These are phyloP conservation scores for Otus sunia DNA, from an alignment of 2,113 vertebrate genomes.

Conservation along the genomic window DNA sequence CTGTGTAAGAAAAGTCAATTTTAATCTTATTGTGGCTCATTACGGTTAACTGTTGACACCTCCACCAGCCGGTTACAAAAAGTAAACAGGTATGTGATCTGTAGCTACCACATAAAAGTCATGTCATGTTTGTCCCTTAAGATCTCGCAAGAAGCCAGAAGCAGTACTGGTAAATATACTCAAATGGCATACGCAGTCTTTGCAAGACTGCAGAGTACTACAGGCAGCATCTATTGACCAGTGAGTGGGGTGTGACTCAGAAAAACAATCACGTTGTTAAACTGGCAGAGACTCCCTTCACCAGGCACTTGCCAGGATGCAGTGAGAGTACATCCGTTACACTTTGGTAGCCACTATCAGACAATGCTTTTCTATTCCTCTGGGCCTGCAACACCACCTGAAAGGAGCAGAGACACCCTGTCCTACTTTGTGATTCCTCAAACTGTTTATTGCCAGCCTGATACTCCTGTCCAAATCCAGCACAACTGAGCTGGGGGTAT, in stretches of 20 bases:
- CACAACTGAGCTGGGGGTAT: background rate
- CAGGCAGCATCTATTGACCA: background rate
- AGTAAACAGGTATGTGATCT: background rate
- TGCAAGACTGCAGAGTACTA: background rate
- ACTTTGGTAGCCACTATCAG: background rate
- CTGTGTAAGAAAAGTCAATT: background rate
- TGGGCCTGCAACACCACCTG: background rate
- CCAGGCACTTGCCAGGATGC: background rate
- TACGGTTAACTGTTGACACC: background rate
- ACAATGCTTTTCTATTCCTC: background rate
- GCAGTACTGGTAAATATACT: background rate
- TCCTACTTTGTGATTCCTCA: background rate
- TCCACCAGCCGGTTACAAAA: background rate
- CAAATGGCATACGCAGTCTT: background rate
- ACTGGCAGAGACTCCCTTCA: background rate
- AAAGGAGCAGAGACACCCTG: background rate
- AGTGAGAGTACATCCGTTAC: accelerated
- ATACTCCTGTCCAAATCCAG: background rate
- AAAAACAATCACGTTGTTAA: background rate
- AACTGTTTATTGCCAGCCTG: background rate
- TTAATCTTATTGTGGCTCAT: background rate
- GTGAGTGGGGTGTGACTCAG: background rate
- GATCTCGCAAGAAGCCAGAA: background rate
- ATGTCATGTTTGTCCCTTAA: background rate
- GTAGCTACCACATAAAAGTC: background rate